These are phyloP conservation scores for Drosophila repletoides DNA, from an alignment of 1,140 invertebrate genomes.

Conservation along the genomic window DNA sequence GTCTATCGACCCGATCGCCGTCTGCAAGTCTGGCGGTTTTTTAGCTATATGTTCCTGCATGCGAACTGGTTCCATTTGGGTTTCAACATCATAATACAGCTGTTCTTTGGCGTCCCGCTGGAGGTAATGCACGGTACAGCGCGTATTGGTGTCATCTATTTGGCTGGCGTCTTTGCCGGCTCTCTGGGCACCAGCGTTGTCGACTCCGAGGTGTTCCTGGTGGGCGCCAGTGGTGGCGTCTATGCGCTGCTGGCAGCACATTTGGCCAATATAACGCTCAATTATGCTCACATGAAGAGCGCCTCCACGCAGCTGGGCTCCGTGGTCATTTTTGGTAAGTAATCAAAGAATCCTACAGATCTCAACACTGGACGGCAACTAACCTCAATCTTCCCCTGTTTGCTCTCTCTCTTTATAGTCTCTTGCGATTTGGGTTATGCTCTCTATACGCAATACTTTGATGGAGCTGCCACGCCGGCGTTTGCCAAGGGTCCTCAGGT, in stretches of 20 bases:
- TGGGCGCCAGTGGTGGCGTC: conserved; percentile 96
- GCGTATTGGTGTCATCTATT: conserved; percentile 94
- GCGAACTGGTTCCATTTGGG: conserved; percentile 98
- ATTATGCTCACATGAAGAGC: conserved; percentile 98
- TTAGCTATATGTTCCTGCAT: conserved; percentile 97
- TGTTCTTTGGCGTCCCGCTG: conserved; percentile 94
- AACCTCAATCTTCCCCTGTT: conserved; percentile 1
- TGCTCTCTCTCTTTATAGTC: conserved; percentile 85
- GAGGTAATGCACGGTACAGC: conserved; percentile 97
- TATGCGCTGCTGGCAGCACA: conserved; percentile 97
- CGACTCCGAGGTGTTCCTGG: conserved; percentile 95
- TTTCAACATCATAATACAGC: conserved; percentile 96
- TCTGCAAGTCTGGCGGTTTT: conserved; percentile 95
- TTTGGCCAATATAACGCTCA: conserved; percentile 96
- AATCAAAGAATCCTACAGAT: background rate
- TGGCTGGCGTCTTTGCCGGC: conserved; percentile 96
- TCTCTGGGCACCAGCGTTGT: conserved; percentile 96
- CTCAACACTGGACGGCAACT: conserved; percentile 4
- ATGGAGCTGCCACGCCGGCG: conserved; percentile 84
- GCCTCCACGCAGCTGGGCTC: conserved; percentile 94
- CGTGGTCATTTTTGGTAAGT: conserved; percentile 95
- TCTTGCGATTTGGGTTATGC: conserved; percentile 97
- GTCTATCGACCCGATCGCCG: conserved; percentile 96
- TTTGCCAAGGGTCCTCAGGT: conserved; percentile 87
- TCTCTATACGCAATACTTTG: conserved; percentile 95